Base-by-base conservation (phyloP, 1,140 invertebrate genomes). In the Aporrectodea caliginosa region DNA sequence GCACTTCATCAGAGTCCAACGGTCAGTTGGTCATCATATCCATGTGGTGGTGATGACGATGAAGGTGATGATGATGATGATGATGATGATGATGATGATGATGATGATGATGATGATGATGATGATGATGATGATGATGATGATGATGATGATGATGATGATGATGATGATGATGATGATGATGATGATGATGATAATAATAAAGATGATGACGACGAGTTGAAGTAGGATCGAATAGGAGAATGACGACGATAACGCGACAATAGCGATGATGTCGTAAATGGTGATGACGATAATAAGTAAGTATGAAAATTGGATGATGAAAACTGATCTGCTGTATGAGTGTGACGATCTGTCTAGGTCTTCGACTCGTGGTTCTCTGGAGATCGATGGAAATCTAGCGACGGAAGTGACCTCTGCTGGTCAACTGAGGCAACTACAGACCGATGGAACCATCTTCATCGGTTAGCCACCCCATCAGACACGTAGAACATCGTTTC, bases 1-100 rank as follows among this genome's bases (percentile, higher is more conserved):
- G 95, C 95, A 98, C 88, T 90, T 93, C 80, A 91, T 97, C 31
- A 33, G 12, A 27, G 16, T 32, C 6, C 32, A n/a, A 22, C 27
- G 73, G n/a, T 43, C 12, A 30, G 43, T 14, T 16, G 16, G 16
- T 16, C 31, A 71, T 32, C 2, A 31, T 16, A n/a, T 29, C 69
- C 71, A 30, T n/a, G n/a, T n/a, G n/a, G n/a, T n/a, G n/a, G n/a
- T n/a, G n/a, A n/a, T n/a, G n/a, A n/a, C n/a, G n/a, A n/a, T n/a
- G n/a, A n/a, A n/a, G n/a, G n/a, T n/a, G n/a, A n/a, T n/a, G n/a
- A n/a, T n/a, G n/a, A n/a, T 31, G 22, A 22, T 16, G 14, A 27
- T 0, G 0, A 30, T 16, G 27, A 71, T 16, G 2, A 33, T 77
- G 58, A 16, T 30, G 71, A 30, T 29, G 77, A 29, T 22, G 31